Evolutionary conservation across 92 coral and sea anemone genomes (phyloP).

Genomic region (Pocillopora grandis): DNA sequence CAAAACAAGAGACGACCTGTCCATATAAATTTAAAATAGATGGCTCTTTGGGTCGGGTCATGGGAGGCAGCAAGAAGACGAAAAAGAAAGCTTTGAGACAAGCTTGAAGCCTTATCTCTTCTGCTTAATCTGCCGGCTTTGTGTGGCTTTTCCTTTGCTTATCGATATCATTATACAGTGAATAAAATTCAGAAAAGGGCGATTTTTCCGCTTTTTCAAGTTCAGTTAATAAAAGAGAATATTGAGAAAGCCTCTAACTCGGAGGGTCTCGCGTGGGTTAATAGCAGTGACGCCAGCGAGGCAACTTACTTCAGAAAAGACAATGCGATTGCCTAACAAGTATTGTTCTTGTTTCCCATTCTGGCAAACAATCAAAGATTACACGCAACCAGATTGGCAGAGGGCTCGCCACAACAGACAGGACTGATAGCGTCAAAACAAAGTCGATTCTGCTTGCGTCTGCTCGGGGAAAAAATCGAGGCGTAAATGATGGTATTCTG

Average conservation of each 20-base stretch:
- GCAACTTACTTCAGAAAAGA: slow-evolving; percentile 29
- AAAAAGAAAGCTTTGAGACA: background rate
- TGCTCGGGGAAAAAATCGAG: background rate
- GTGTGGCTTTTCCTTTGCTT: background rate
- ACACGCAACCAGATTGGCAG: slow-evolving; percentile 27
- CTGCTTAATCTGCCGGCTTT: background rate
- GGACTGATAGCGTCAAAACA: background rate
- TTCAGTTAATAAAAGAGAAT: slow-evolving; percentile 17
- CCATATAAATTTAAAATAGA: background rate
- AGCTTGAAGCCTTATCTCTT: background rate
- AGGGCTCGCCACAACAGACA: background rate
- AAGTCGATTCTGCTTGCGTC: background rate
- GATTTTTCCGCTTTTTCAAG: slow-evolving; percentile 19
- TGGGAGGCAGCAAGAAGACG: background rate
- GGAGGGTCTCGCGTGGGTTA: slow-evolving; percentile 19
- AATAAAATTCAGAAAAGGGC: background rate
- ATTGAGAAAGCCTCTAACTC: background rate
- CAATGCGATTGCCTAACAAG: slow-evolving; percentile 14
- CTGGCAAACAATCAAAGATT: slow-evolving; percentile 31
- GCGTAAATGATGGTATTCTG: background rate
- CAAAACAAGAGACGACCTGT: background rate
- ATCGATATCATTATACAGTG: background rate
- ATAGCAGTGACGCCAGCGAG: slow-evolving; percentile 14
- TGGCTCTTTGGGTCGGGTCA: background rate
- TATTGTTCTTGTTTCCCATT: slow-evolving; percentile 13